phyloP scores from a whole-genome alignment of 1,140 invertebrate genomes.

The Schlechtendalia chinensis region DNA sequence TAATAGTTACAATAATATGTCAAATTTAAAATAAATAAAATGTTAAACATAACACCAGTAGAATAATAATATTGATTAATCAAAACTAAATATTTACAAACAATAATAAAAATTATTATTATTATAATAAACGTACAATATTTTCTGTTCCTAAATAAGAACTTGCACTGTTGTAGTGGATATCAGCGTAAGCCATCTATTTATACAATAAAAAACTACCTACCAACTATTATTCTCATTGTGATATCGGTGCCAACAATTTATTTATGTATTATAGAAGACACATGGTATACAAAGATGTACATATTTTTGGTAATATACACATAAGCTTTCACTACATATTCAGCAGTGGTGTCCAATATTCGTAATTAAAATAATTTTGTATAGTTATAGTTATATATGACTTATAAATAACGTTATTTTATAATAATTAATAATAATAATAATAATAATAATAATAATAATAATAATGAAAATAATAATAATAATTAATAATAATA shows the following conservation, averaged over 20 bases:
- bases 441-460: no score
- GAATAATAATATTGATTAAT: neutral
- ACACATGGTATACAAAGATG: neutral
- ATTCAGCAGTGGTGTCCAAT: neutral
- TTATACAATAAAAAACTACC: slow-evolving; percentile 18
- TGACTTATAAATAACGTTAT: slow-evolving; percentile 5
- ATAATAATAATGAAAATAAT: no score
- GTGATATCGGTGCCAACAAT: slow-evolving; percentile 45
- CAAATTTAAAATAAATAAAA: neutral
- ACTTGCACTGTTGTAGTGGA: neutral
- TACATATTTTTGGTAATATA: neutral
- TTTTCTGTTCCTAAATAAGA: neutral
- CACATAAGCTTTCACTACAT: neutral
- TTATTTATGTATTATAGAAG: slow-evolving; percentile 16
- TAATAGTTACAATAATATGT: no score
- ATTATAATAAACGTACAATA: slow-evolving; percentile 25
- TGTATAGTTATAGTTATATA: neutral
- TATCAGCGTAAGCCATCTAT: neutral
- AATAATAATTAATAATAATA: no score
- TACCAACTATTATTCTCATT: slow-evolving; percentile 31
- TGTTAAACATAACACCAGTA: neutral
- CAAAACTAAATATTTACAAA: no score
- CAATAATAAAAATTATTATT: no score
- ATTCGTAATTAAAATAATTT: slow-evolving; percentile 14
- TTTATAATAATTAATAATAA: no score